phyloP scores from a whole-genome alignment of 1,140 invertebrate genomes.

The Megalopta genalis region DNA sequence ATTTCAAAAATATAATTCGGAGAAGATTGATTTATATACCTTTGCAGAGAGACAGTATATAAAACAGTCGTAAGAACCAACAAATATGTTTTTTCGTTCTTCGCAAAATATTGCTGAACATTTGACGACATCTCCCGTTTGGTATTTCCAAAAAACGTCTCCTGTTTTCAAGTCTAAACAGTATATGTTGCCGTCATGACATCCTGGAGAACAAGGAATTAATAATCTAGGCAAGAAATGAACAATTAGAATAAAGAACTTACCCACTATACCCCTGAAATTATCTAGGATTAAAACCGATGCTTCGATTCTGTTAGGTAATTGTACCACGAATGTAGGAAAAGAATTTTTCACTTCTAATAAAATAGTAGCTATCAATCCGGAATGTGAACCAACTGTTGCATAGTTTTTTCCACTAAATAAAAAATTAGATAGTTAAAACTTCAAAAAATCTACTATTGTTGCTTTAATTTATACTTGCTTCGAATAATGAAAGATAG shows the following conservation, averaged over 20 bases:
- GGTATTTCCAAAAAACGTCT: slow-evolving; percentile 82
- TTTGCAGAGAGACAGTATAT: slow-evolving; percentile 82
- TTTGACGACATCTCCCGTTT: slow-evolving; percentile 84
- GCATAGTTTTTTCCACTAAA: slow-evolving; percentile 69
- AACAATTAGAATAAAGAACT: slow-evolving; percentile 47
- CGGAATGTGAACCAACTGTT: slow-evolving; percentile 84
- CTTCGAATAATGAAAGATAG: slow-evolving; percentile 79
- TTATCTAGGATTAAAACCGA: slow-evolving; percentile 74
- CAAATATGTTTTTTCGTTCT: slow-evolving; percentile 78
- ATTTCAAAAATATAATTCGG: not conserved
- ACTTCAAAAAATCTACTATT: not conserved
- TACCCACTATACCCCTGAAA: slow-evolving; percentile 74
- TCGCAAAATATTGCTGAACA: slow-evolving; percentile 81
- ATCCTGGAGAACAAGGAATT: slow-evolving; percentile 79
- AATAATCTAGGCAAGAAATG: not conserved
- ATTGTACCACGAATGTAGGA: slow-evolving; percentile 71
- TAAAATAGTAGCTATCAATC: slow-evolving; percentile 81
- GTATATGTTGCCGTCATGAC: slow-evolving; percentile 85
- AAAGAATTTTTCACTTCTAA: slow-evolving; percentile 55
- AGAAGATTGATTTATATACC: slow-evolving; percentile 73
- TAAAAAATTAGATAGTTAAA: slow-evolving; percentile 21
- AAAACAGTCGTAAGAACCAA: slow-evolving; percentile 86
- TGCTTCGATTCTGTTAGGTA: slow-evolving; percentile 82
- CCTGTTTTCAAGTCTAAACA: slow-evolving; percentile 82
- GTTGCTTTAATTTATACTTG: slow-evolving; percentile 69